Percentiles rank a stretch among this genome's conserved stretches.
These are phyloP conservation scores for Macropus fuliginosus DNA, from an alignment of 2,797 vertebrate species.

Conservation along the genomic window DNA sequence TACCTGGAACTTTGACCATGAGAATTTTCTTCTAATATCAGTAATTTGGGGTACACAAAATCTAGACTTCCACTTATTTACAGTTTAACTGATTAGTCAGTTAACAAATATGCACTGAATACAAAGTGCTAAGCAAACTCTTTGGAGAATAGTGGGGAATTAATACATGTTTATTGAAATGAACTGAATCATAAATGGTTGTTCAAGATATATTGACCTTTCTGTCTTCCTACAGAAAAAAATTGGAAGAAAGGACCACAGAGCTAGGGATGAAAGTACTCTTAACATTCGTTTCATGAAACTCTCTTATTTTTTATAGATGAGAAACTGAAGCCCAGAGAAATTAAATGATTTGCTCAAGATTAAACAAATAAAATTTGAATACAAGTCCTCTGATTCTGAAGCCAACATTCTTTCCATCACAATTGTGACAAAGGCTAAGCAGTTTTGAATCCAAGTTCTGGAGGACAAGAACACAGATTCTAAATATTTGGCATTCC, in stretches of 20 bases:
- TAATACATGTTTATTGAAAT: not conserved
- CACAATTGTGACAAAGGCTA: not conserved
- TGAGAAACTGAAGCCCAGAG: not conserved
- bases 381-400: not conserved
- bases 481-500: not conserved
- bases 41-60: not conserved
- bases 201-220: not conserved
- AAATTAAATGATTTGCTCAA: not conserved
- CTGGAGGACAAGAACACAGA: not conserved
- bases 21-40: not conserved
- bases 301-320: not conserved
- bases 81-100: not conserved
- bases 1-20: constrained; percentile 1
- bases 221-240: not conserved
- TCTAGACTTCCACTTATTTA: not conserved
- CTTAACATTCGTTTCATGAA: not conserved
- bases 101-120: not conserved
- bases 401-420: not conserved
- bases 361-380: not conserved
- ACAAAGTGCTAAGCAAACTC: not conserved
- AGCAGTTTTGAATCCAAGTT: not conserved
- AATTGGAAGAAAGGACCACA: not conserved
- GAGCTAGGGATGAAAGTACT: not conserved
- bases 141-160: not conserved
- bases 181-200: not conserved